Conservation (phyloP, 2,113 vertebrate species). For the Nipponia nippon region DNA sequence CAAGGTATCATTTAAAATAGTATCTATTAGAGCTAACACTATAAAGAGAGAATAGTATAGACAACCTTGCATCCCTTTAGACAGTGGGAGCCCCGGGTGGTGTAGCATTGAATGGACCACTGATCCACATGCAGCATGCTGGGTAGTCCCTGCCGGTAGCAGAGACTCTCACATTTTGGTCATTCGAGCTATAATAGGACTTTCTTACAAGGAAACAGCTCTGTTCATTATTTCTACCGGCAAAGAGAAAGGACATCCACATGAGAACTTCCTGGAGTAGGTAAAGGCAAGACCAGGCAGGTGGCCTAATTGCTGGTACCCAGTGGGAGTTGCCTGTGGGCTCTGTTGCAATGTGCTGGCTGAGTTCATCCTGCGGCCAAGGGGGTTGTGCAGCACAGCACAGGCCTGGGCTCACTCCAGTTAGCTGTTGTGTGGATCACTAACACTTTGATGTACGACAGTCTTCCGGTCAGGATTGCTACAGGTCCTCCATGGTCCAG, state of each 20-base stretch:
- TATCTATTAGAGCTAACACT: neutral
- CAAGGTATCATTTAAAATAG: neutral
- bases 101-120: neutral
- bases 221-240: neutral
- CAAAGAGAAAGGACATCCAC: neutral
- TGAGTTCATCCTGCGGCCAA: neutral
- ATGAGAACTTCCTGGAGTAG: neutral
- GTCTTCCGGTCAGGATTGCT: neutral
- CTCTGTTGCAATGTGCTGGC: neutral
- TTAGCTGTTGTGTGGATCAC: neutral
- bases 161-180: neutral
- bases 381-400: neutral
- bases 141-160: neutral
- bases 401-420: too few relatives aligned
- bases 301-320: neutral
- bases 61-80: neutral
- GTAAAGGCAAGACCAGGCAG: neutral
- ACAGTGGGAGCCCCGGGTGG: neutral
- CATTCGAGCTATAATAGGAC: neutral
- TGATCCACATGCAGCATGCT: neutral
- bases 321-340: rapidly evolving
- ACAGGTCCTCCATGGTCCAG: neutral
- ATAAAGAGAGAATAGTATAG: neutral
- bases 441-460: too few relatives aligned
- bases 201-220: neutral